These are phyloP conservation scores for Acanthurus leucopareius DNA, from an alignment of 2,797 vertebrate species.

Conservation along the genomic window DNA sequence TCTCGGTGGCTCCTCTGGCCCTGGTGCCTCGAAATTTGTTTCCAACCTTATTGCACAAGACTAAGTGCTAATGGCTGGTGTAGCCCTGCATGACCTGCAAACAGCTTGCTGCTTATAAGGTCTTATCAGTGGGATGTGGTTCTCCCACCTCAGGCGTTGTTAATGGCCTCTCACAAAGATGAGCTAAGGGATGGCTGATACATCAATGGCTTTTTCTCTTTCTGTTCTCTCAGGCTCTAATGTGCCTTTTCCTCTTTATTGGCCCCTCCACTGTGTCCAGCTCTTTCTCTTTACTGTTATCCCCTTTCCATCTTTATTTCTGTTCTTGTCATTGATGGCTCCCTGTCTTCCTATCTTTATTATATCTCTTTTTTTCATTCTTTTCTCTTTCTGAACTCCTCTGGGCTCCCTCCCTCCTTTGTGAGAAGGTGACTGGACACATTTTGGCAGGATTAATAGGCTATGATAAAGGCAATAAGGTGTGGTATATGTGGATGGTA, in stretches of 20 bases:
- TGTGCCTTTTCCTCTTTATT: constrained; percentile 30
- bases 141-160: constrained; percentile 53
- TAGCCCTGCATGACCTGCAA: constrained; percentile 60
- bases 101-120: constrained; percentile 61
- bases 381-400: not conserved
- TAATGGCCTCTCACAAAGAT: constrained; percentile 71
- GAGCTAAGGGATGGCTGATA: constrained; percentile 48
- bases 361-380: constrained; percentile 6
- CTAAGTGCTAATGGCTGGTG: constrained; percentile 67
- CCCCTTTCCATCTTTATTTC: constrained; percentile 17
- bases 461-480: constrained; percentile 28
- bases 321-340: not conserved
- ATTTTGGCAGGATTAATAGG: constrained; percentile 42
- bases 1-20: constrained; percentile 34
- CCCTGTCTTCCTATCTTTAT: not conserved
- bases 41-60: constrained; percentile 42
- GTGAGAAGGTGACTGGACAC: constrained; percentile 17
- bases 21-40: constrained; percentile 47
- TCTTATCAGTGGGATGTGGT: constrained; percentile 63
- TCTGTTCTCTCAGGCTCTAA: constrained; percentile 37
- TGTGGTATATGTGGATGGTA: not conserved
- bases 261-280: constrained; percentile 13
- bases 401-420: not conserved
- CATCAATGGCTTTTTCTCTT: constrained; percentile 40
- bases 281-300: constrained; percentile 23